A percentile compares a stretch with the other conserved stretches of the same genome.
Evolutionary conservation across 2,888 invertebrate species (phyloP).

Genomic region (Myopa testacea): DNA sequence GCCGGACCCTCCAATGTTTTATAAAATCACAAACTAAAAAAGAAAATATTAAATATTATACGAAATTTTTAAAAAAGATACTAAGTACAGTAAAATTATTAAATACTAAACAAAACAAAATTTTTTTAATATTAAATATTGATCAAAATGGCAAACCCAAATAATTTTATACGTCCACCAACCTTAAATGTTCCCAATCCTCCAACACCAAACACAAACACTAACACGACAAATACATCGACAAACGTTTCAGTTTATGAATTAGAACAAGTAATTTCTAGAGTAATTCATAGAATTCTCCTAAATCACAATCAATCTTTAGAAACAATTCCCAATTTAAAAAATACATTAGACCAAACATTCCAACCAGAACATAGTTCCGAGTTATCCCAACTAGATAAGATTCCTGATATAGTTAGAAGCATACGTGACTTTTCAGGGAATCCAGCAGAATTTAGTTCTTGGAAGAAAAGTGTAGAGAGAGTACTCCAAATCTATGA

Average conservation of each 20-base stretch:
- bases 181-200: not conserved
- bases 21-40: not conserved
- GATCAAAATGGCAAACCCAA: not conserved
- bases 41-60: not conserved
- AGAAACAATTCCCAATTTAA: no score
- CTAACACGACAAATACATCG: not conserved
- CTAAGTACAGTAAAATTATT: no score
- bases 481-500: not conserved
- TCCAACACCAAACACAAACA: not conserved
- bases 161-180: not conserved
- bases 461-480: slow-evolving; percentile 9
- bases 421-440: slow-evolving; percentile 1
- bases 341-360: no score
- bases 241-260: not conserved
- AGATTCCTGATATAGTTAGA: no score
- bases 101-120: not conserved
- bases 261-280: no score
- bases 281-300: no score
- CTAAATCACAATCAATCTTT: no score
- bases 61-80: no score
- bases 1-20: not conserved
- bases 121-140: not conserved
- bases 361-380: no score
- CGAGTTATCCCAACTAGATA: no score
- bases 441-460: not conserved